These are phyloP conservation scores for Zoanthus sansibaricus DNA, from an alignment of 92 coral and sea anemone genomes.

Conservation along the genomic window DNA sequence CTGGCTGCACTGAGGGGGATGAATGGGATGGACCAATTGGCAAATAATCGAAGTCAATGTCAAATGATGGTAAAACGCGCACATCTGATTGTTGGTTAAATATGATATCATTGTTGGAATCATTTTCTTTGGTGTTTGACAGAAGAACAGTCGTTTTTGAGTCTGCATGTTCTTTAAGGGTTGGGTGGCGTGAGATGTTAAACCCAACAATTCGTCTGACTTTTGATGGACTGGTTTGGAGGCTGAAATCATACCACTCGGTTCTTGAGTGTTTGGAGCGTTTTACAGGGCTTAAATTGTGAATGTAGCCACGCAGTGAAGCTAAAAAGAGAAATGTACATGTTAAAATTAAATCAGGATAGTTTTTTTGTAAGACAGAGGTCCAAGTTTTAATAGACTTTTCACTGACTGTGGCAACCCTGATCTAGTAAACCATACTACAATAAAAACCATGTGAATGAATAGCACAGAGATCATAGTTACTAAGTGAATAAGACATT, in stretches of 20 bases:
- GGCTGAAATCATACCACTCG: conserved; percentile 64
- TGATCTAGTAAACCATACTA: not conserved
- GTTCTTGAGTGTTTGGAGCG: conserved; percentile 33
- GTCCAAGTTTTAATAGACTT: not conserved
- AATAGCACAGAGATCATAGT: conserved; percentile 20
- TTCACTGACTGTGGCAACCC: not conserved
- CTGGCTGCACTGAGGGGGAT: conserved; percentile 52
- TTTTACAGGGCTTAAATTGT: conserved; percentile 59
- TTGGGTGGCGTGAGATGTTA: conserved; percentile 48
- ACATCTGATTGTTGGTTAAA: conserved; percentile 64
- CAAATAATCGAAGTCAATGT: conserved; percentile 52
- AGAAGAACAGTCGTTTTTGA: conserved; percentile 64
- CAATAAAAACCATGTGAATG: conserved; percentile 4
- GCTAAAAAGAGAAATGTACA: conserved; percentile 38
- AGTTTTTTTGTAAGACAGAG: conserved; percentile 38
- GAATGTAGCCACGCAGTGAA: conserved; percentile 52
- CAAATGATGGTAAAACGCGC: conserved; percentile 53
- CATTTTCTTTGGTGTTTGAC: conserved; percentile 36
- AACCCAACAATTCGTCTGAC: conserved; percentile 65
- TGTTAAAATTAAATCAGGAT: conserved; percentile 29
- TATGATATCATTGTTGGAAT: conserved; percentile 16
- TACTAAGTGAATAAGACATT: conserved; percentile 2
- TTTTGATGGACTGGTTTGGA: conserved; percentile 75
- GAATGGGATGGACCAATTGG: conserved; percentile 45
- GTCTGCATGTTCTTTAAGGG: conserved; percentile 54